Evolutionary conservation across 1,140 invertebrate genomes (phyloP), one percentile per base, ranked within the genome.

Genomic region (Drosophila sp.): DNA sequence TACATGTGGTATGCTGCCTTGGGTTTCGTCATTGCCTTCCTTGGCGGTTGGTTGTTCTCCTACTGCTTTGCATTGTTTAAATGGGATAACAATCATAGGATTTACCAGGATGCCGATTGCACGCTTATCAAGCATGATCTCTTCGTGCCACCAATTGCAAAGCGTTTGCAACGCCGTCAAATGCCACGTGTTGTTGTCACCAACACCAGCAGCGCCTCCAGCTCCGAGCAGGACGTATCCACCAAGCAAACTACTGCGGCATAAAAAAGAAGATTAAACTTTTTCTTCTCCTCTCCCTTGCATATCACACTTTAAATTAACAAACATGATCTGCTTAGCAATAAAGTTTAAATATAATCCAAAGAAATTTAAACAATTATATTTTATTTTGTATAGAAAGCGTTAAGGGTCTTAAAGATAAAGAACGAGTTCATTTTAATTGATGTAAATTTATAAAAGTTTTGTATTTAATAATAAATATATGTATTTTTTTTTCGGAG

Each of bases 1-100:
- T 98, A 98, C 86, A 94, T 98, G 93, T 98, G 97, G 96, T 96
- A 96, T 89, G 93, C 95, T 4, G 94, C 95, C 0, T 92, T 97
- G 46, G 96, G 96, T 51, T 94, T 96, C 67, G 3, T 94, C 0
- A 80, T 95, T 0, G 94, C 96, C 2, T 80, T 96, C 2, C 29
- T 95, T 0, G 74, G 96, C 54, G 96, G 96, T n/a, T 91, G 94
- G 32, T n/a, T 95, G 0, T 83, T 94, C 2, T 95, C 94, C 72
- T 90, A 86, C 16, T 45, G 93, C 11, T 78, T 90, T 38, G 80
- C 66, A 0, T 27, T 51, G 8, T 53, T 90, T 1, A 77, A 79
- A 0, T 89, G 81, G 78, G 91, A 91, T 18, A 63, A 40, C 34
- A 91, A 91, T 76, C 36, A 86, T 32, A 70, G 77, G 87, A 87